Conservation (phyloP, 2,797 vertebrate species). For the Melanotaenia pygmaea region DNA sequence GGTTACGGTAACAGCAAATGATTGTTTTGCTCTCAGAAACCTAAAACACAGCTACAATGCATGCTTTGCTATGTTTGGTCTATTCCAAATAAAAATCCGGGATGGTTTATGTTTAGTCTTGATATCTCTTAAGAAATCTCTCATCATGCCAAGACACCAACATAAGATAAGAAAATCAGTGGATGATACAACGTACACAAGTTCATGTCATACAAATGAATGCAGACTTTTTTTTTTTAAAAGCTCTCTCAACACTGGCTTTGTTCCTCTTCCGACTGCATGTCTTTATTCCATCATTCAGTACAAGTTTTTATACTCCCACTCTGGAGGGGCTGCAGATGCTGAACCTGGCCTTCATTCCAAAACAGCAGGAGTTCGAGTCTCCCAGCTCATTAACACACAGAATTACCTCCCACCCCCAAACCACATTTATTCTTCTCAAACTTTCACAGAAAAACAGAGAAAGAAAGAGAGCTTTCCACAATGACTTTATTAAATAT, state of each 20-base stretch:
- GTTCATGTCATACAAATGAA: constrained; percentile 2
- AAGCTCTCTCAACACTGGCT: constrained; percentile 9
- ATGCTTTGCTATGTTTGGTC: constrained; percentile 1
- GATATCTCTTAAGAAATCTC: constrained; percentile 18
- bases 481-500: constrained; percentile 75
- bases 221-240: not conserved
- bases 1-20: constrained; percentile 24
- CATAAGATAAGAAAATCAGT: not conserved
- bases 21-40: constrained; percentile 7
- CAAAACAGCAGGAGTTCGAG: constrained; percentile 81
- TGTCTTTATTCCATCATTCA: constrained; percentile 60
- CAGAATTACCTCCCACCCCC: constrained; percentile 73
- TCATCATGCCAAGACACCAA: not conserved
- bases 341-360: constrained; percentile 82
- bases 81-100: constrained; percentile 8
- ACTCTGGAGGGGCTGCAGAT: constrained; percentile 77
- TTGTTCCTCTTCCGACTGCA: constrained; percentile 28
- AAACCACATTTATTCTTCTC: constrained; percentile 67
- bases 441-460: constrained; percentile 45
- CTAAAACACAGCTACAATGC: constrained; percentile 13
- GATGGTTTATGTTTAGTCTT: constrained; percentile 11
- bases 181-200: not conserved
- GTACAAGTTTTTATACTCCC: constrained; percentile 62
- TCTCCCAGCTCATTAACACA: constrained; percentile 83
- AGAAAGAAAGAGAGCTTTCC: constrained; percentile 25